These are phyloP conservation scores for Fregetta grallaria DNA, from an alignment of 2,113 vertebrate genomes.

Conservation along the genomic window DNA sequence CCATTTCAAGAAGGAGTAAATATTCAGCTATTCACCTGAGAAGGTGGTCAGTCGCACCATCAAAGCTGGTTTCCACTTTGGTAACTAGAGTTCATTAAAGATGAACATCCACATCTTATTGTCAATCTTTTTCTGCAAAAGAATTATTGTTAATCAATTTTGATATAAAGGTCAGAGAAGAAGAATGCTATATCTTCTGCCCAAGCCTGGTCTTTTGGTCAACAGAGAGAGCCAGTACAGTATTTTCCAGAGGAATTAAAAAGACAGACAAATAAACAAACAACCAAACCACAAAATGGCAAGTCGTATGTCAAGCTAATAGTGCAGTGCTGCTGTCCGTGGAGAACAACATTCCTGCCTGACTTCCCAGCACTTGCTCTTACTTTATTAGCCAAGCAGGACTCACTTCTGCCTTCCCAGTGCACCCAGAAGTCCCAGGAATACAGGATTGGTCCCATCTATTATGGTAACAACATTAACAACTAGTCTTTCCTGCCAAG, in stretches of 20 bases:
- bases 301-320: conserved; percentile 37
- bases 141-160: conserved; percentile 53
- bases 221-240: neutral
- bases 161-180: conserved; percentile 54
- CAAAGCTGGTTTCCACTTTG: neutral
- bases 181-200: conserved; percentile 1
- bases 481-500: neutral
- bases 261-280: conserved; percentile 33
- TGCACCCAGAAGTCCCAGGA: neutral
- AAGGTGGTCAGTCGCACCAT: neutral
- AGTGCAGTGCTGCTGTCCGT: neutral
- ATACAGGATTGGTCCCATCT: neutral
- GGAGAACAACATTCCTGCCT: conserved; percentile 4
- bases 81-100: conserved; percentile 12
- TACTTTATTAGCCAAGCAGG: conserved; percentile 18
- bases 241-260: conserved; percentile 33
- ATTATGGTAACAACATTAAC: neutral
- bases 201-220: neutral
- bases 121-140: conserved; percentile 44
- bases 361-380: neutral
- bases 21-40: neutral
- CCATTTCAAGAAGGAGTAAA: neutral
- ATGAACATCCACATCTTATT: conserved; percentile 16
- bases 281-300: neutral
- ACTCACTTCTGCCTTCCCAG: neutral